phyloP scores from a whole-genome alignment of 2,113 vertebrate genomes.

The Rafetus swinhoei region DNA sequence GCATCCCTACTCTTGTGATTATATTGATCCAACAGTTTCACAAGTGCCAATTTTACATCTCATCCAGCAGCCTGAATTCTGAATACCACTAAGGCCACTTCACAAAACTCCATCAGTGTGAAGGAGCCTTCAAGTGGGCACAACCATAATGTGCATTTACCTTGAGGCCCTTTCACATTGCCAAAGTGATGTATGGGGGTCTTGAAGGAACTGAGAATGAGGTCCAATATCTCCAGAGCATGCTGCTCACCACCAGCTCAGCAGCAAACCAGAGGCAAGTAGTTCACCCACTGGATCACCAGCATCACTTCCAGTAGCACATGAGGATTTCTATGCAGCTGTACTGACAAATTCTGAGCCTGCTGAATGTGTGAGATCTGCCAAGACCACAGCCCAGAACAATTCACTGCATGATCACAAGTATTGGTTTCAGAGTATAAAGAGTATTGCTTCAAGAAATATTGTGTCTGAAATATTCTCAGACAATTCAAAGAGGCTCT shows the following conservation, averaged over 20 bases:
- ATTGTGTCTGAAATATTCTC: not conserved
- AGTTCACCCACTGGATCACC: not conserved
- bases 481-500: not conserved
- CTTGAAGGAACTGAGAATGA: not conserved
- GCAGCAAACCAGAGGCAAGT: not conserved
- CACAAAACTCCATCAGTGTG: fast-evolving
- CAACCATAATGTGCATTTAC: not conserved
- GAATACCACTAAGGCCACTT: not conserved
- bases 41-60: not conserved
- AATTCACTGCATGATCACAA: not conserved
- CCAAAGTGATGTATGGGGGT: not conserved
- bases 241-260: not conserved
- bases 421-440: not conserved
- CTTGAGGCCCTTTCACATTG: not conserved
- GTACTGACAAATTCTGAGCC: not conserved
- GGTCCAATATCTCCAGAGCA: not conserved
- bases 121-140: not conserved
- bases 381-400: not conserved
- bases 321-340: not conserved
- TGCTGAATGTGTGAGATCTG: not conserved
- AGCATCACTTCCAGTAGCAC: not conserved
- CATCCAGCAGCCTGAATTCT: not conserved
- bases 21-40: not conserved
- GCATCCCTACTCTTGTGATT: not conserved
- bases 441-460: not conserved